A percentile compares a stretch with the other conserved stretches of the same genome.
Evolutionary conservation across 2,888 invertebrate genomes (phyloP).

Genomic region (Chelonus formosanus): DNA sequence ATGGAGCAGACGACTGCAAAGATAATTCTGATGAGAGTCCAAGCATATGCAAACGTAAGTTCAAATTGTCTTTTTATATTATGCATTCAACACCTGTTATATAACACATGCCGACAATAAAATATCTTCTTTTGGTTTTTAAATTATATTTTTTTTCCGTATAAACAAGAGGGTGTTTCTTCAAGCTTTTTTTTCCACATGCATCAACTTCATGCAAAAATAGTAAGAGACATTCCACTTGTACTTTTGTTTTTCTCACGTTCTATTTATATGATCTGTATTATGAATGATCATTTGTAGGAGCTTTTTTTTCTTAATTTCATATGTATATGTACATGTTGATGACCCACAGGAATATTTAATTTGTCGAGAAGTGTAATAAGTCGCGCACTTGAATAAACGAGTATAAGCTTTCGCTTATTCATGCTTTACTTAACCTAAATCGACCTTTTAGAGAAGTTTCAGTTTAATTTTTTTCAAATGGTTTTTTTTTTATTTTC

Average conservation of each 20-base stretch:
- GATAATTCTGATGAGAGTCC: slow-evolving; percentile 84
- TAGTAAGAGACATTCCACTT: too few species aligned
- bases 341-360: slow-evolving; percentile 27
- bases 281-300: too few species aligned
- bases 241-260: too few species aligned
- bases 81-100: slow-evolving; percentile 1
- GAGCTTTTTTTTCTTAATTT: too few species aligned
- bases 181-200: too few species aligned
- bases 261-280: too few species aligned
- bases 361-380: slow-evolving; percentile 18
- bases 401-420: slow-evolving; percentile 25
- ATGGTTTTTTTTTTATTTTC: neutral
- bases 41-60: slow-evolving; percentile 75
- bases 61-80: slow-evolving; percentile 18
- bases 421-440: slow-evolving; percentile 33
- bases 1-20: slow-evolving; percentile 80
- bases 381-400: slow-evolving; percentile 11
- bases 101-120: too few species aligned
- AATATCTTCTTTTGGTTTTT: too few species aligned
- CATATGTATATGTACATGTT: neutral
- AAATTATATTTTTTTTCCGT: too few species aligned
- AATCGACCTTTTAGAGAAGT: slow-evolving; percentile 22
- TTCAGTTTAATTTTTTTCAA: slow-evolving; percentile 16
- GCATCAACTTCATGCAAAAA: too few species aligned
- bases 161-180: too few species aligned